These are phyloP conservation scores for Drusus annulatus DNA, from an alignment of 1,140 invertebrate genomes.

Conservation along the genomic window DNA sequence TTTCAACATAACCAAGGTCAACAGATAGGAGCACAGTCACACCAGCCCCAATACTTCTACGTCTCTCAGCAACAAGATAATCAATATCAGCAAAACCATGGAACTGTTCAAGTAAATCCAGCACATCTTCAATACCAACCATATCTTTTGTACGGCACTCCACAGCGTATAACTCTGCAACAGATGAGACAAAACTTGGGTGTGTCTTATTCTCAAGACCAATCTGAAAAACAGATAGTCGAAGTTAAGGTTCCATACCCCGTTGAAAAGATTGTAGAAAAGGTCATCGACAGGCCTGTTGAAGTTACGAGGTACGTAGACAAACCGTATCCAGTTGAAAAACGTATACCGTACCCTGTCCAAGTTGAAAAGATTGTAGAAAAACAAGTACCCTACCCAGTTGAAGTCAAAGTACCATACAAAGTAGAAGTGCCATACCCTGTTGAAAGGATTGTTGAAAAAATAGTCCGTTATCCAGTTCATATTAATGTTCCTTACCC, in stretches of 20 bases:
- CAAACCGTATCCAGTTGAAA: conserved; percentile 70
- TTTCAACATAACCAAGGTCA: background rate
- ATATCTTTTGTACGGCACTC: conserved; percentile 14
- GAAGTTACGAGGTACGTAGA: conserved; percentile 70
- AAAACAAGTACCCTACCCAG: conserved; percentile 70
- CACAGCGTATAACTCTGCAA: conserved; percentile 13
- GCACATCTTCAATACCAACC: background rate
- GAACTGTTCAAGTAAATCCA: background rate
- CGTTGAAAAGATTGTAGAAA: conserved; percentile 69
- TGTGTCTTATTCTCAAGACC: conserved; percentile 69
- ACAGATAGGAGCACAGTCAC: background rate
- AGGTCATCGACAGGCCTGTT: conserved; percentile 70
- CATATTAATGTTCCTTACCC: conserved; percentile 67
- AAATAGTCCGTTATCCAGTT: conserved; percentile 60
- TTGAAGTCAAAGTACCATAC: conserved; percentile 67
- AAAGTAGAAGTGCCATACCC: conserved; percentile 62
- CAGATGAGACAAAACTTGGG: conserved; percentile 72
- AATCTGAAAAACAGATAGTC: conserved; percentile 69
- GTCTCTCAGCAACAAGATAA: conserved; percentile 1
- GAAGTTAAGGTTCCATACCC: conserved; percentile 71
- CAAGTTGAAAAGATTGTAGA: conserved; percentile 67
- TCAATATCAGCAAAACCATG: background rate
- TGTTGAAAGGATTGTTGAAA: conserved; percentile 67
- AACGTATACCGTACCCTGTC: conserved; percentile 69
- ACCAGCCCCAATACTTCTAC: conserved; percentile 21